These are phyloP conservation scores for Nesogale talazaci DNA, from an alignment of 2,113 vertebrate genomes.

Conservation along the genomic window DNA sequence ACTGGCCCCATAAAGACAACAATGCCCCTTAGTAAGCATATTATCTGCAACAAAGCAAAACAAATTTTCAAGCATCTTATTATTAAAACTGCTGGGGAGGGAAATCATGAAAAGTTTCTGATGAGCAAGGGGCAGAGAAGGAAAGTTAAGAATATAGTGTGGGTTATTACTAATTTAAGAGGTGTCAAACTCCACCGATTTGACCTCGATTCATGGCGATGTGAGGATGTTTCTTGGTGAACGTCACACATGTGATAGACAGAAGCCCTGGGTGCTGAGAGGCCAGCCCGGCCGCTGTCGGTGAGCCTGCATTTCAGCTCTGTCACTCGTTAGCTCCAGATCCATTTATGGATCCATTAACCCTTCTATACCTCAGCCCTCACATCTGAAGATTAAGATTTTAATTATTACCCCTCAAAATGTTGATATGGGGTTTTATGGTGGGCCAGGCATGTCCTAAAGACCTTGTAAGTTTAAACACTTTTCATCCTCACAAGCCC, in stretches of 20 bases:
- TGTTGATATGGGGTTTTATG: not conserved
- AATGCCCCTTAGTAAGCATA: slow-evolving; percentile 81
- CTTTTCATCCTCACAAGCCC: not conserved
- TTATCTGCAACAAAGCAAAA: slow-evolving; percentile 83
- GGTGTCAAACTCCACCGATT: slow-evolving; percentile 38
- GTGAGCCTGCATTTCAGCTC: not conserved
- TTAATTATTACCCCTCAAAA: slow-evolving; percentile 21
- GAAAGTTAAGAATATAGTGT: slow-evolving; percentile 64
- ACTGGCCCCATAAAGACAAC: slow-evolving; percentile 80
- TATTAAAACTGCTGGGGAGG: slow-evolving; percentile 75
- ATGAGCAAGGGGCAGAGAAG: slow-evolving; percentile 22
- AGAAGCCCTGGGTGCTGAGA: not conserved
- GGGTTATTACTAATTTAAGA: slow-evolving; percentile 54
- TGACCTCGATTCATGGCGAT: slow-evolving; percentile 61
- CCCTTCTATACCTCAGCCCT: not conserved
- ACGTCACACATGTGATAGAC: not conserved
- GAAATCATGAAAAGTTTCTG: slow-evolving; percentile 71
- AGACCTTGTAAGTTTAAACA: not conserved
- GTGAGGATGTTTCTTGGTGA: not conserved
- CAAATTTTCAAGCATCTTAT: slow-evolving; percentile 76
- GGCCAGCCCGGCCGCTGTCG: not conserved
- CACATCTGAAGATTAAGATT: not conserved
- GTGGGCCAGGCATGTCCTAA: not conserved
- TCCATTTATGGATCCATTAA: not conserved
- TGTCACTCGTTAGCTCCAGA: not conserved